phyloP scores from a whole-genome alignment of 1,140 invertebrate genomes.

The Ctenoplectra terminalis region DNA sequence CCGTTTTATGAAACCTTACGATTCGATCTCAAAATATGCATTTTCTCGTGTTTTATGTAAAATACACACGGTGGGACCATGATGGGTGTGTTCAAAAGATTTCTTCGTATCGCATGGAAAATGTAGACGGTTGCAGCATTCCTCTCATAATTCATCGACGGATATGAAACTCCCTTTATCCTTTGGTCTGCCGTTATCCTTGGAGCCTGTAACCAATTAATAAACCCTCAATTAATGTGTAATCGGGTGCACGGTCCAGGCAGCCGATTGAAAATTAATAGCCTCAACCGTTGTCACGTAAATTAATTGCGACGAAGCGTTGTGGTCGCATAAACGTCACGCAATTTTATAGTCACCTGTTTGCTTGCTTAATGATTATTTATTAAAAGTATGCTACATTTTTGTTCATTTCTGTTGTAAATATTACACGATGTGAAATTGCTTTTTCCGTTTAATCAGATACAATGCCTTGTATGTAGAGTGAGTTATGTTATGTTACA shows the following conservation, averaged over 20 bases:
- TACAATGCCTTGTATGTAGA: no score
- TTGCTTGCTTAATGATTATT: neutral
- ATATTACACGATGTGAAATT: neutral
- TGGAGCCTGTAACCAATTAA: slow-evolving; percentile 64
- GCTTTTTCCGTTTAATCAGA: neutral
- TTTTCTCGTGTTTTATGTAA: slow-evolving; percentile 1
- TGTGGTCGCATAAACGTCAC: neutral
- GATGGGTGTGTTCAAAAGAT: neutral
- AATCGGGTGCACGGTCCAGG: slow-evolving; percentile 55
- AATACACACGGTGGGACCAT: neutral
- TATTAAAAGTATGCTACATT: neutral
- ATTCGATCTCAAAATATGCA: neutral
- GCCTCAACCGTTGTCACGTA: slow-evolving; percentile 61
- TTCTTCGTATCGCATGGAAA: neutral
- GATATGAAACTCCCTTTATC: slow-evolving; percentile 42
- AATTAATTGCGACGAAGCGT: slow-evolving; percentile 59
- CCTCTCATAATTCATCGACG: slow-evolving; percentile 45
- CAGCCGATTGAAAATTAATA: slow-evolving; percentile 70
- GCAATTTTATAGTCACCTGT: slow-evolving; percentile 36
- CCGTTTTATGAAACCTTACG: neutral
- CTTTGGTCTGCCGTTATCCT: slow-evolving; percentile 54
- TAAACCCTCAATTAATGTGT: slow-evolving; percentile 69
- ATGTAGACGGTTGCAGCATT: neutral
- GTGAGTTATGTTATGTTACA: no score
- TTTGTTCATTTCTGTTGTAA: neutral